Conservation (phyloP, 2,888 invertebrate genomes). For the Candidula unifasciata region DNA sequence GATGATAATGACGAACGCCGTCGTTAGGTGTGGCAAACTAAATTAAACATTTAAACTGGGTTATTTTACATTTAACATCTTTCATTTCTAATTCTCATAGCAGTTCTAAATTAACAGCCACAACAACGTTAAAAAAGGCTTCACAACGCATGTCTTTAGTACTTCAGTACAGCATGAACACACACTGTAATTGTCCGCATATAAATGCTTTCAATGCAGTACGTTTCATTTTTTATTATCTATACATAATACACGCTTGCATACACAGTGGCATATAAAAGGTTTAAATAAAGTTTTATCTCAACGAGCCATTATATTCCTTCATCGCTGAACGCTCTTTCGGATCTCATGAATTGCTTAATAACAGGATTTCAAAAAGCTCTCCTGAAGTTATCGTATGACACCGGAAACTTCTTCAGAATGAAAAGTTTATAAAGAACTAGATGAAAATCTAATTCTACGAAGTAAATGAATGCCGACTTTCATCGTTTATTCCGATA, state of each 20-base stretch:
- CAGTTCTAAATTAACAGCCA: neutral
- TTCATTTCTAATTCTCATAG: no score
- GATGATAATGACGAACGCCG: no score
- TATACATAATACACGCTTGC: neutral
- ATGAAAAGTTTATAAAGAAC: slow-evolving; percentile 23
- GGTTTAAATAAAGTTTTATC: neutral
- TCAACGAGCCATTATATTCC: neutral
- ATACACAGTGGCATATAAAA: neutral
- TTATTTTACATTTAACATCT: no score
- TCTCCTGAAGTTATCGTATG: neutral
- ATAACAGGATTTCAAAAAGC: slow-evolving; percentile 1
- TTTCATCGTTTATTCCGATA: slow-evolving; percentile 1
- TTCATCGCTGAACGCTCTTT: neutral
- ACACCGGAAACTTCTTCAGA: neutral
- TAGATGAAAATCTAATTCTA: slow-evolving; percentile 28
- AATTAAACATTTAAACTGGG: no score
- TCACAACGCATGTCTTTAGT: no score
- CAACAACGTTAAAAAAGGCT: no score
- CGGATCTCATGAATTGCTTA: neutral
- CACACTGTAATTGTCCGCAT: no score
- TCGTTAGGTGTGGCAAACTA: no score
- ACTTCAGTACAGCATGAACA: no score
- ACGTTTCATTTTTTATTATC: no score
- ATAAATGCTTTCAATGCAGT: no score
- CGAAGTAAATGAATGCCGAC: slow-evolving; percentile 13